A percentile compares a stretch with the other conserved stretches of the same genome.
These are phyloP conservation scores for Meleagris gallopavo DNA, from an alignment of 2,113 vertebrate species.

Conservation along the genomic window DNA sequence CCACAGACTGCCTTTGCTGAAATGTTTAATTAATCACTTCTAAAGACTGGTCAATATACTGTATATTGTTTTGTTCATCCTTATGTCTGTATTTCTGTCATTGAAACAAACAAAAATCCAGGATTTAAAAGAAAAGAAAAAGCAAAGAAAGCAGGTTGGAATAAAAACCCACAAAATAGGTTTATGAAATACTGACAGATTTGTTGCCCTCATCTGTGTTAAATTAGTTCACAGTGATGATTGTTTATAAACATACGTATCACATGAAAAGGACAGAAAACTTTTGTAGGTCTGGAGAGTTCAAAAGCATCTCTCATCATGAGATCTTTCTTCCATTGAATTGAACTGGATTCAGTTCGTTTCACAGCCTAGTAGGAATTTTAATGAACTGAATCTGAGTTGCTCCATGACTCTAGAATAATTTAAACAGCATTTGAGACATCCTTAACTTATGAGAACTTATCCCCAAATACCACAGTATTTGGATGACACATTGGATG, in stretches of 20 bases:
- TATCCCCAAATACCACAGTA: not conserved
- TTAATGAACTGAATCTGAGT: conserved; percentile 15
- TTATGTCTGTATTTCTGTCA: not conserved
- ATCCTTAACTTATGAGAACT: not conserved
- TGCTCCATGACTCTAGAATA: not conserved
- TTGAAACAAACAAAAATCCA: not conserved
- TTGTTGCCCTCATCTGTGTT: not conserved
- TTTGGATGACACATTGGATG: not conserved
- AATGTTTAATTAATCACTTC: not conserved
- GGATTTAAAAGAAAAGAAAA: too few species aligned
- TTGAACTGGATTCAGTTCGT: not conserved
- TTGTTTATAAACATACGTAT: conserved; percentile 29
- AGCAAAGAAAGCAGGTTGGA: not conserved
- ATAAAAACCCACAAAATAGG: not conserved
- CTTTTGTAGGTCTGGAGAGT: not conserved
- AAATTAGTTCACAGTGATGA: conserved; percentile 5
- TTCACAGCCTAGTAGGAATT: not conserved
- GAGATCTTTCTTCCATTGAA: not conserved
- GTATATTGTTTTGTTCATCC: not conserved
- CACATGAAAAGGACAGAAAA: not conserved
- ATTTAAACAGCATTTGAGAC: not conserved
- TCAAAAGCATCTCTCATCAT: not conserved
- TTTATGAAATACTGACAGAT: not conserved
- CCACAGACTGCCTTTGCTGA: not conserved
- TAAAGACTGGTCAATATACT: not conserved